Percentiles rank a stretch among this genome's conserved stretches.
These are phyloP conservation scores for Cranoglanis bouderius DNA, from an alignment of 2,113 vertebrate species.

Conservation along the genomic window DNA sequence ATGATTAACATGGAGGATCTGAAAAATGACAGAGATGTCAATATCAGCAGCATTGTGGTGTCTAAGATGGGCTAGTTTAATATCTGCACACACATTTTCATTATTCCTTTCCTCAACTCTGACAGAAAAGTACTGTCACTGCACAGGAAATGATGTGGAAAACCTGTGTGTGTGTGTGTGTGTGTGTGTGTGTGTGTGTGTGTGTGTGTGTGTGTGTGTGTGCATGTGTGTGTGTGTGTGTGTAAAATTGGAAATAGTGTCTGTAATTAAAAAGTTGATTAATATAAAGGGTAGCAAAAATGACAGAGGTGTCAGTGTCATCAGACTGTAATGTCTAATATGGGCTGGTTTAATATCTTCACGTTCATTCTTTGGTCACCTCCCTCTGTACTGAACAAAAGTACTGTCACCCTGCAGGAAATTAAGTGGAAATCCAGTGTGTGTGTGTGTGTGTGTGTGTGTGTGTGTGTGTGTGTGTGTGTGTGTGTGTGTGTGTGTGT, in stretches of 20 bases:
- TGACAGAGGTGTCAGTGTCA: constrained; percentile 43
- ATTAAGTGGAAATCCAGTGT: constrained; percentile 2
- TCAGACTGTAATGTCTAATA: constrained; percentile 31
- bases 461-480: not conserved
- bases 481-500: constrained; percentile 9
- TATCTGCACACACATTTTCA: constrained; percentile 18
- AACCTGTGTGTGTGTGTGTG: not conserved
- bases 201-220: not conserved
- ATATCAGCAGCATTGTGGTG: constrained; percentile 25
- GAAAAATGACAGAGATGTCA: constrained; percentile 24
- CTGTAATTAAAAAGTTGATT: constrained; percentile 53
- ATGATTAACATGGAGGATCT: constrained; percentile 46
- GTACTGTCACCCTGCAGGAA: constrained; percentile 18
- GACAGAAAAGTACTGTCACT: not conserved
- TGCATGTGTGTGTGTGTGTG: constrained; percentile 6
- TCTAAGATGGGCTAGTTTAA: not conserved
- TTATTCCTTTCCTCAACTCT: not conserved
- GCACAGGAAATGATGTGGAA: not conserved
- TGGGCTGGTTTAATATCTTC: constrained; percentile 16
- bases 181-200: no score
- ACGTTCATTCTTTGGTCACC: not conserved
- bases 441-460: constrained; percentile 9
- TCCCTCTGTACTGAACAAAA: constrained; percentile 15
- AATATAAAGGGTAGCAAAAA: constrained; percentile 39
- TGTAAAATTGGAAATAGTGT: not conserved